phyloP scores from a whole-genome alignment of 2,113 vertebrate species.

The Rana temporaria region DNA sequence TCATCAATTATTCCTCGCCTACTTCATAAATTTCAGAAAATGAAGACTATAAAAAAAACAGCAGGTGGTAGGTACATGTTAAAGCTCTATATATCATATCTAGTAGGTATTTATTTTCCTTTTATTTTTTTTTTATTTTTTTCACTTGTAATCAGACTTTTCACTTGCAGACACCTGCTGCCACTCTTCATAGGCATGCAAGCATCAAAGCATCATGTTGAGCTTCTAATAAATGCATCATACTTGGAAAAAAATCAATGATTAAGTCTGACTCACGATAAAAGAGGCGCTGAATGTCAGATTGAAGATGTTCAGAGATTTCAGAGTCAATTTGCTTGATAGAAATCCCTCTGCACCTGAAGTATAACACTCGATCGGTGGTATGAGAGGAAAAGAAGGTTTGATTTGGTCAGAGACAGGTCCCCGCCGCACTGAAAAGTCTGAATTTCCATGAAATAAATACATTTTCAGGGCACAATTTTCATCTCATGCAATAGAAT shows the following conservation, averaged over 20 bases:
- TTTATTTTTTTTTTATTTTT: too few relatives aligned
- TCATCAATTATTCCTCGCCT: too few relatives aligned
- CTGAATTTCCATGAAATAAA: neutral
- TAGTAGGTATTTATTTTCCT: too few relatives aligned
- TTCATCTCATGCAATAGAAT: too few relatives aligned
- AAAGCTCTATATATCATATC: too few relatives aligned
- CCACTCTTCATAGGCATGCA: constrained; percentile 3
- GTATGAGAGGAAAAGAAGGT: neutral
- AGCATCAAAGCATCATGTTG: constrained; percentile 6
- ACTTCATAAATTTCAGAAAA: too few relatives aligned
- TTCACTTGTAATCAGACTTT: neutral
- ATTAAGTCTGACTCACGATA: constrained; percentile 8
- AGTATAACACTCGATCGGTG: constrained; percentile 8
- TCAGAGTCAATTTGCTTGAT: constrained; percentile 25
- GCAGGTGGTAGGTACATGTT: too few relatives aligned
- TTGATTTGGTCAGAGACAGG: neutral
- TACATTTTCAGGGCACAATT: neutral
- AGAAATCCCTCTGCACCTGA: neutral
- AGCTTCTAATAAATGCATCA: constrained; percentile 9
- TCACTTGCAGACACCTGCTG: constrained; percentile 15
- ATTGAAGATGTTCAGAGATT: constrained; percentile 17
- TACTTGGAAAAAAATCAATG: constrained; percentile 1
- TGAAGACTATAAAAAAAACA: too few relatives aligned
- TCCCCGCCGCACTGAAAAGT: neutral
- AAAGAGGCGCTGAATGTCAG: constrained; percentile 9